Evolutionary conservation across 2,113 vertebrate genomes (phyloP), one percentile per base, ranked within the genome.

Genomic region (Sebastes schlegelii): DNA sequence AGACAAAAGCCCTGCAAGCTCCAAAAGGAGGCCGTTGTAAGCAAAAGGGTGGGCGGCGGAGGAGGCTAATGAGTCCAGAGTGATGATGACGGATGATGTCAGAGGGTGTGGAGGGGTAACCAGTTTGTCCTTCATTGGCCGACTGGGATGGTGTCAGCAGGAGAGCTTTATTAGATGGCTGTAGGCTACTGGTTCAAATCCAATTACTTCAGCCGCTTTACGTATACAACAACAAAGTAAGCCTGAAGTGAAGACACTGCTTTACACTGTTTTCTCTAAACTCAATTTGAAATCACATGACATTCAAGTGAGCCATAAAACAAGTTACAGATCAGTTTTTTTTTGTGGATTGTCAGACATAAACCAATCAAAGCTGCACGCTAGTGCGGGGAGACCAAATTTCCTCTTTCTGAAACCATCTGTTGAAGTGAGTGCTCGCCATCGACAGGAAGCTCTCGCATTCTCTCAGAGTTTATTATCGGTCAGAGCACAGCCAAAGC

Each of bases 371-470:
- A 49, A 83, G 66, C 21, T 65, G 79, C 79, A 74, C 13, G 11
- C 34, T 57, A 77, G 52, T 66, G 63, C 34, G 55, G 55, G 40
- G 17, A 91, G 74, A 89, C 52, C 0, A 0, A 62, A 68, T 89
- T 92, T 92, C 87, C 88, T 85, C 84, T 88, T 93, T 92, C 73
- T 73, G 66, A 91, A 92, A 88, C 82, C 92, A 91, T 92, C 87
- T 94, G 92, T 52, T 80, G 80, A 84, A 86, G 48, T 71, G 68
- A 57, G 62, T 14, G 70, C 65, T 71, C 51, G 49, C 45, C 42
- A 73, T 86, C 75, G 80, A 87, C 92, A 93, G 93, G 93, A 94
- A 91, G 91, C 79, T 82, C 83, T 87, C 13, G 23, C 88, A 91
- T 93, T 93, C 90, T 86, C 84, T 67, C 49, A 8, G 71, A 92